These are phyloP conservation scores for Acipenser ruthenus DNA, from an alignment of 2,797 vertebrate genomes.

Conservation along the genomic window DNA sequence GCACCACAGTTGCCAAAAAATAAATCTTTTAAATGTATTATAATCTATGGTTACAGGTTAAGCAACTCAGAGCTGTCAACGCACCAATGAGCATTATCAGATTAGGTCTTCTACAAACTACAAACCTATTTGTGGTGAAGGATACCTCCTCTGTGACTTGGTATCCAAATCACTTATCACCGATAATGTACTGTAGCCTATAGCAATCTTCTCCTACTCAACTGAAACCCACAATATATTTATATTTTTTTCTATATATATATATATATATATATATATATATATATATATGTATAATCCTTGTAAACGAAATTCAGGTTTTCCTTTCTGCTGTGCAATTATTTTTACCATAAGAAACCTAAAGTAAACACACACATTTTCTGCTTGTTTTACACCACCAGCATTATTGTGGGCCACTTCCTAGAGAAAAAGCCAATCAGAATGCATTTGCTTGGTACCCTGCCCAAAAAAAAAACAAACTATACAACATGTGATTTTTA, in stretches of 20 bases:
- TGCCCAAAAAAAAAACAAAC: constrained; percentile 4
- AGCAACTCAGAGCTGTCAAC: constrained; percentile 41
- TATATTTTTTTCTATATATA: constrained; percentile 5
- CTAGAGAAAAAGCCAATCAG: constrained; percentile 14
- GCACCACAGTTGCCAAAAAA: too few species aligned
- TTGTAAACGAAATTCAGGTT: neutral
- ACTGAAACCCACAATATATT: neutral
- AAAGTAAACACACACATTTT: constrained; percentile 7
- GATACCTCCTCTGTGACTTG: constrained; percentile 22
- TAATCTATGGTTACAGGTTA: constrained; percentile 32
- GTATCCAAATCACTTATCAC: neutral
- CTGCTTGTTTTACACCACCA: constrained; percentile 17
- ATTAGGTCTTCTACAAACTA: constrained; percentile 65
- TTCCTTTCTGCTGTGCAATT: neutral
- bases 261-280: neutral
- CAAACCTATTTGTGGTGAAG: constrained; percentile 46
- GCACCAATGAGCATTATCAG: constrained; percentile 52
- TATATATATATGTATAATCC: constrained; percentile 1
- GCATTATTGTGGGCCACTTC: constrained; percentile 12
- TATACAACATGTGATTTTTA: neutral
- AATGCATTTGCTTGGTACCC: constrained; percentile 2
- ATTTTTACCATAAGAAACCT: constrained; percentile 17
- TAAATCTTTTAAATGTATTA: too few species aligned
- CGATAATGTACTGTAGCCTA: neutral
- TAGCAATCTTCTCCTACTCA: constrained; percentile 7